These are phyloP conservation scores for Megalonaias nervosa DNA, from an alignment of 1,140 invertebrate genomes.

Conservation along the genomic window DNA sequence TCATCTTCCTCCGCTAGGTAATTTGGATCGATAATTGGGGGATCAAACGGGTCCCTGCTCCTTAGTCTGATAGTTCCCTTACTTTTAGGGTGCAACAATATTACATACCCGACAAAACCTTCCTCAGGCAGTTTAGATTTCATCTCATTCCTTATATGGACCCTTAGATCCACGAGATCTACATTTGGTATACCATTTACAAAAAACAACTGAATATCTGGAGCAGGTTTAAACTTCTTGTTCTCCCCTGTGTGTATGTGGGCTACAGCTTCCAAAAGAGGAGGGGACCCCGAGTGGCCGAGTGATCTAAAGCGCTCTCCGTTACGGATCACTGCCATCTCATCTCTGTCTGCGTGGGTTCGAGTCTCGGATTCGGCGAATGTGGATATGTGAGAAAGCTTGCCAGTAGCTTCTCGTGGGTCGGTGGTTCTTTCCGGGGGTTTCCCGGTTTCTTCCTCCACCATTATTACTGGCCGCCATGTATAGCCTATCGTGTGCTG, in stretches of 20 bases:
- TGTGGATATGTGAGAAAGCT: no score
- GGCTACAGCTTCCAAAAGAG: constrained; percentile 1
- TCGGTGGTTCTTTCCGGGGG: no score
- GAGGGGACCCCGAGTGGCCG: no score
- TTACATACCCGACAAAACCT: constrained; percentile 4
- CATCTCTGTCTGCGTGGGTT: no score
- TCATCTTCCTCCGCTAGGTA: constrained; percentile 52
- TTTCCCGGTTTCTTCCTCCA: no score
- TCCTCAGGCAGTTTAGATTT: neutral
- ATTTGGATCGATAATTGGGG: constrained; percentile 86
- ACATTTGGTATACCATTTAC: constrained; percentile 2
- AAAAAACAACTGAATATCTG: constrained; percentile 20
- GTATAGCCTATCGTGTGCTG: no score
- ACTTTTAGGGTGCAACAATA: constrained; percentile 50
- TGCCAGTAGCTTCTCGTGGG: no score
- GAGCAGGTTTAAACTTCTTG: constrained; percentile 17
- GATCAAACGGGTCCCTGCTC: constrained; percentile 81
- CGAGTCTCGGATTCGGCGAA: no score
- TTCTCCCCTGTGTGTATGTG: constrained; percentile 12
- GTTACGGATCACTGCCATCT: no score
- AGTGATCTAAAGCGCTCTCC: no score
- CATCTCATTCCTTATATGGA: constrained; percentile 17
- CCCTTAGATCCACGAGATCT: constrained; percentile 8
- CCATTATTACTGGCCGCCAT: no score
- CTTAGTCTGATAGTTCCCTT: constrained; percentile 57